These are phyloP conservation scores for Semaprochilodus insignis DNA, from an alignment of 2,797 vertebrate genomes.

Conservation along the genomic window DNA sequence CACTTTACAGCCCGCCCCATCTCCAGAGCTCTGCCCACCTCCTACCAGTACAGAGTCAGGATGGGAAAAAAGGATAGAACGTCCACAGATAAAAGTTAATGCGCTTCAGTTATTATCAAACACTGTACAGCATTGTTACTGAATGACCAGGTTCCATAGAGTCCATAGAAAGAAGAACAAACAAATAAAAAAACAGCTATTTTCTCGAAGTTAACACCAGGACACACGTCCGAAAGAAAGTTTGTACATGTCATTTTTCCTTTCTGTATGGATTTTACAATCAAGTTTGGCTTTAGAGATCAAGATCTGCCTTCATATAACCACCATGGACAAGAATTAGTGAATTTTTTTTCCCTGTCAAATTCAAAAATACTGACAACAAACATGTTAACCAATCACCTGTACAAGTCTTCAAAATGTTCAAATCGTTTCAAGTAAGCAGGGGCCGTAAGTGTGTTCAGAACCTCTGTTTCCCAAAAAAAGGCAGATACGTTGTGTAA, in stretches of 20 bases:
- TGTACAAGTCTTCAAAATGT: neutral
- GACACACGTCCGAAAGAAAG: slow-evolving; percentile 78
- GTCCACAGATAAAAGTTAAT: slow-evolving; percentile 67
- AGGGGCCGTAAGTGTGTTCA: neutral
- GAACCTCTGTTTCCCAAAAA: slow-evolving; percentile 2
- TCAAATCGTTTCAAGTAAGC: slow-evolving; percentile 28
- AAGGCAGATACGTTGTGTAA: neutral
- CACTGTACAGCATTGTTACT: slow-evolving; percentile 82
- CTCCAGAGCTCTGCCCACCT: neutral
- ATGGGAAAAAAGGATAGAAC: slow-evolving; percentile 70
- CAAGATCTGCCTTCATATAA: slow-evolving; percentile 49
- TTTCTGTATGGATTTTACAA: slow-evolving; percentile 76
- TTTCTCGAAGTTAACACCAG: slow-evolving; percentile 76
- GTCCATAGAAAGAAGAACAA: slow-evolving; percentile 79
- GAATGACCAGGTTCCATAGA: slow-evolving; percentile 77
- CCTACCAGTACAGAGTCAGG: slow-evolving; percentile 45
- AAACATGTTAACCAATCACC: neutral
- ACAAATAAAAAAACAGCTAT: slow-evolving; percentile 75
- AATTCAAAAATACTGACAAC: neutral
- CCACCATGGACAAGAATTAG: neutral
- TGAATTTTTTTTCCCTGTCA: neutral
- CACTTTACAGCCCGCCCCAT: slow-evolving; percentile 2
- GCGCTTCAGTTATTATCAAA: slow-evolving; percentile 74
- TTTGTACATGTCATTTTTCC: slow-evolving; percentile 76
- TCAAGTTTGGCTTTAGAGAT: slow-evolving; percentile 77